Evolutionary conservation across 2,113 vertebrate genomes (phyloP), one percentile per base, ranked within the genome.

Genomic region (Pandion haliaetus): DNA sequence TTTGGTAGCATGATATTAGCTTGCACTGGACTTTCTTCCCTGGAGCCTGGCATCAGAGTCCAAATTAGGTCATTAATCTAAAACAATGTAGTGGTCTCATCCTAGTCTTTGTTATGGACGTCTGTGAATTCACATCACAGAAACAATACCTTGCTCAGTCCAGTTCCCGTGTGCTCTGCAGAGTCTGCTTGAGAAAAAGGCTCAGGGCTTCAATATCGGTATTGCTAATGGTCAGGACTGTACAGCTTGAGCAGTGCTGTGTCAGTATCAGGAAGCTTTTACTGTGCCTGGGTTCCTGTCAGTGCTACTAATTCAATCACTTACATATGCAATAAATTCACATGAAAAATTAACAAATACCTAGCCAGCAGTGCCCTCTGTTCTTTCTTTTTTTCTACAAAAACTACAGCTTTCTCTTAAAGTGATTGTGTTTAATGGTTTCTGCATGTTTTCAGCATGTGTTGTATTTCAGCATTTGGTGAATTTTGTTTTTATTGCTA

Each of bases 301-400:
- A 97, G 96, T 92, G 92, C 96, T 94, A 92, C 97, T 97, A 97
- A 97, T 97, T 97, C 97, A 95, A 95, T 97, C 96, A 94, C 95
- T 95, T 95, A 81, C 70, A 97, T 92, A 94, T 96, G 95, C 94
- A 96, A 93, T 97, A 97, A 93, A 97, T 92, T 97, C 97, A 49
- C 97, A 97, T 97, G 91, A 98, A 98, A 97, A 97, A 97, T 98
- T 98, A 96, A 98, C 93, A 91, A 94, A 94, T 90, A 95, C 82
- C 78, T 95, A 95, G 71, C 89, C 32, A 20, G 82, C 86, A 25
- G 57, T 89, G 92, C 85, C 77, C 44, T 81, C 55, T 79, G 49
- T 52, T 90, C 40, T 16, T 47, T 78, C 17, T 63, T 71, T 34
- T 63, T 58, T 14, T 44, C 17, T 28, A 50, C 73, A 93, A 34